Evolutionary conservation across 2,888 invertebrate species (phyloP), one percentile per base, ranked within the genome.

Genomic region (Chrysolina americana): DNA sequence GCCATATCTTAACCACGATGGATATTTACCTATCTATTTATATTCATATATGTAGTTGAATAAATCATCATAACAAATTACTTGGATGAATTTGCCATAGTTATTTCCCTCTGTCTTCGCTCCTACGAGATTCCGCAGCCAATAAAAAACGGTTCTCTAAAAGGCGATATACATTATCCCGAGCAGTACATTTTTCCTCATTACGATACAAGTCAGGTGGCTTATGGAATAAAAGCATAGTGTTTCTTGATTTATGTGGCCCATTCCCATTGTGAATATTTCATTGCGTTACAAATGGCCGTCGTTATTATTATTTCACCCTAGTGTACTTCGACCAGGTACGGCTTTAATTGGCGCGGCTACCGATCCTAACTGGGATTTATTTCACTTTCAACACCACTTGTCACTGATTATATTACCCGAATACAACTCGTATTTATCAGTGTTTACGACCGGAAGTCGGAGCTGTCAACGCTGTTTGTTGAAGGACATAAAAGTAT

Each of bases 241-340:
- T 77, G 76, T 77, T 79, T 62, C 71, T 83, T 74, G 83, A 84
- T 84, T 84, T 83, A 84, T 81, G 63, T 44, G 74, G 21, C 71
- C 71, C 77, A 71, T 77, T 75, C 71, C 68, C 73, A 66, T 53
- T 66, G 82, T 85, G 84, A 85, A 86, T 86, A 85, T 85, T 86
- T 86, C 85, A 85, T 84, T 82, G 81, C 80, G 83, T 84, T 85
- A 85, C 85, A 85, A 85, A 86, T 85, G 83, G 84, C 78, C 80
- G 79, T 83, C 84, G 85, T 86, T 85, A 85, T 86, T 85, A 85
- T 85, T 85, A 85, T 85, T 86, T 85, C 81, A 84, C 81, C 83
- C 81, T 74, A 73, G 81, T 81, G 81, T 78, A 81, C 79, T 83
- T 81, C 82, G 81, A 75, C 81, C 82, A 81, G 82, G 82, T 82